Conservation (phyloP, 1,140 invertebrate species). For the Acyrthosiphon pisum region DNA sequence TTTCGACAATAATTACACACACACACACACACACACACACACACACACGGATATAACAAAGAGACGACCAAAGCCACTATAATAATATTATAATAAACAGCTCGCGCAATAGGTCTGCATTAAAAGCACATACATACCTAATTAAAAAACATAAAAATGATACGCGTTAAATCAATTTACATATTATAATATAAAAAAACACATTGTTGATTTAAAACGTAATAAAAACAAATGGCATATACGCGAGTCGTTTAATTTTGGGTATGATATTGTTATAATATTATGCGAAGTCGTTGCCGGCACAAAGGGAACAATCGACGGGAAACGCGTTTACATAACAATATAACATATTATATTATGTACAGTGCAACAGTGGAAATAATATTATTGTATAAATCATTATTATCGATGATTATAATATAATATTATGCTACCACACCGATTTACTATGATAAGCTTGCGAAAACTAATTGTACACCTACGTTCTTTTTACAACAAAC, state of each 20-base stretch:
- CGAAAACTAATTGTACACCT: neutral
- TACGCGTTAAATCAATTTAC: slow-evolving; percentile 32
- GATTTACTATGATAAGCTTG: neutral
- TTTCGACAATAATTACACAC: slow-evolving; percentile 33
- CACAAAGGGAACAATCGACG: slow-evolving; percentile 27
- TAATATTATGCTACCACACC: neutral
- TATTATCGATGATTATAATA: neutral
- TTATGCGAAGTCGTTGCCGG: neutral
- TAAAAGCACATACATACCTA: neutral
- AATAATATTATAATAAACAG: neutral
- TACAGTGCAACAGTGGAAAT: neutral
- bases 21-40: neutral
- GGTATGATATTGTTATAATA: neutral
- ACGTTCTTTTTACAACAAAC: too few species aligned
- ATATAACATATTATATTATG: neutral
- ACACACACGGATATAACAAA: neutral
- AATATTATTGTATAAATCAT: neutral
- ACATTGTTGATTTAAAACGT: neutral
- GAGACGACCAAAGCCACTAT: slow-evolving; percentile 4
- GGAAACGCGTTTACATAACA: neutral
- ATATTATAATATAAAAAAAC: slow-evolving; percentile 9
- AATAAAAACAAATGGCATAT: slow-evolving; percentile 4
- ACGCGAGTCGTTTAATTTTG: neutral
- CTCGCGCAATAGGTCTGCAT: neutral
- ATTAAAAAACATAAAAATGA: slow-evolving; percentile 41